Percentiles rank a stretch among this genome's conserved stretches.
Conservation (phyloP, 2,113 vertebrate species). For the Mola mola region DNA sequence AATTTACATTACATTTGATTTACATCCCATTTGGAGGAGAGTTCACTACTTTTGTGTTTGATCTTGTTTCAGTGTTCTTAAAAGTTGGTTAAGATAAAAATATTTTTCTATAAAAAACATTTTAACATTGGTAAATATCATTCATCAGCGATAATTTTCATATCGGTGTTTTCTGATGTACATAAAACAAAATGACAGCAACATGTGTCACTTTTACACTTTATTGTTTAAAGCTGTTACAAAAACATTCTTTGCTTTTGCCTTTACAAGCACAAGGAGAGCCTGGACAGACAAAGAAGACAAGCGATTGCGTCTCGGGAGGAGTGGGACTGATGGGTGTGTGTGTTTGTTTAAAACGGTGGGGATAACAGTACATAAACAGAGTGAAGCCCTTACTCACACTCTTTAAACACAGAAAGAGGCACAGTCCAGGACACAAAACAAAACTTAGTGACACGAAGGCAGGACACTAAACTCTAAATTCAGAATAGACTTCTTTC, state of each 20-base stretch:
- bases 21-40: too few species aligned
- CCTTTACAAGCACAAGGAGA: constrained; percentile 65
- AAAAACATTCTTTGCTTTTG: constrained; percentile 80
- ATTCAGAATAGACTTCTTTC: constrained; percentile 23
- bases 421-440: background rate
- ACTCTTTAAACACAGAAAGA: constrained; percentile 33
- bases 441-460: too few species aligned
- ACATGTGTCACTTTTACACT: constrained; percentile 70
- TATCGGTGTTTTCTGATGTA: too few species aligned
- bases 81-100: too few species aligned
- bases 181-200: too few species aligned
- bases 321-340: background rate
- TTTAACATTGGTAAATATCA: too few species aligned
- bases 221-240: constrained; percentile 85
- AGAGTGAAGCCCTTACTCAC: constrained; percentile 69
- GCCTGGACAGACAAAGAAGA: constrained; percentile 32
- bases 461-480: constrained; percentile 7
- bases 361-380: constrained; percentile 37
- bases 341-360: constrained; percentile 21
- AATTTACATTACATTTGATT: too few species aligned
- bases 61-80: too few species aligned
- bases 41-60: too few species aligned
- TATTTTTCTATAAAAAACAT: too few species aligned
- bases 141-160: too few species aligned
- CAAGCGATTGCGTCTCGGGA: constrained; percentile 15